These are phyloP conservation scores for Periophthalmus modestus DNA, from an alignment of 2,113 vertebrate species.

Conservation along the genomic window DNA sequence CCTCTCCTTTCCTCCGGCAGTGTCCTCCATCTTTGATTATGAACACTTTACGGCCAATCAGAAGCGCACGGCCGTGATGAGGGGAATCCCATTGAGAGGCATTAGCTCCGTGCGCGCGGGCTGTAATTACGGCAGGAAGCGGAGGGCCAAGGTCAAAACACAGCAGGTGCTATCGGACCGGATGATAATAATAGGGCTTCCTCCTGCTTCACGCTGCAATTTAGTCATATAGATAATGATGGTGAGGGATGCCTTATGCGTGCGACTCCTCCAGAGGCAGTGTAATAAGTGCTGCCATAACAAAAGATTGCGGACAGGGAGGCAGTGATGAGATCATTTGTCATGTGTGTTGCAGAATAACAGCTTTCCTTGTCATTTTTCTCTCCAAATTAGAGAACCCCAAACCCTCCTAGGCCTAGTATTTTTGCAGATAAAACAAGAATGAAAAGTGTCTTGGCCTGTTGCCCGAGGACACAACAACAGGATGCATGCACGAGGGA, in stretches of 20 bases:
- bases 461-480: too few species aligned
- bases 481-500: too few species aligned
- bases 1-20: constrained; percentile 44
- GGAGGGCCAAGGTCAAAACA: constrained; percentile 60
- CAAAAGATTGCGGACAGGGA: constrained; percentile 37
- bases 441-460: background rate
- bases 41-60: constrained; percentile 68
- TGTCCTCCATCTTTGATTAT: constrained; percentile 71
- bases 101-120: constrained; percentile 62
- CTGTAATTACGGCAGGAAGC: constrained; percentile 67
- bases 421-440: background rate
- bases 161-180: constrained; percentile 62
- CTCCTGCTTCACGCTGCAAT: constrained; percentile 55
- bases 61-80: constrained; percentile 36
- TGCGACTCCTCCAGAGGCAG: constrained; percentile 26
- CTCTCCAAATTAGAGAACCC: constrained; percentile 65
- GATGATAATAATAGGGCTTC: constrained; percentile 59
- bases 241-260: constrained; percentile 22
- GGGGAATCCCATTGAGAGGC: constrained; percentile 59
- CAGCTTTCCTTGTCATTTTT: constrained; percentile 55
- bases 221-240: constrained; percentile 64
- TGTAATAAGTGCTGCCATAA: constrained; percentile 46
- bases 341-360: constrained; percentile 42
- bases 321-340: constrained; percentile 33
- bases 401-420: too few species aligned